Percentiles rank a stretch among this genome's conserved stretches.
Evolutionary conservation across 2,888 invertebrate genomes (phyloP).

Genomic region (Polietes domitor): DNA sequence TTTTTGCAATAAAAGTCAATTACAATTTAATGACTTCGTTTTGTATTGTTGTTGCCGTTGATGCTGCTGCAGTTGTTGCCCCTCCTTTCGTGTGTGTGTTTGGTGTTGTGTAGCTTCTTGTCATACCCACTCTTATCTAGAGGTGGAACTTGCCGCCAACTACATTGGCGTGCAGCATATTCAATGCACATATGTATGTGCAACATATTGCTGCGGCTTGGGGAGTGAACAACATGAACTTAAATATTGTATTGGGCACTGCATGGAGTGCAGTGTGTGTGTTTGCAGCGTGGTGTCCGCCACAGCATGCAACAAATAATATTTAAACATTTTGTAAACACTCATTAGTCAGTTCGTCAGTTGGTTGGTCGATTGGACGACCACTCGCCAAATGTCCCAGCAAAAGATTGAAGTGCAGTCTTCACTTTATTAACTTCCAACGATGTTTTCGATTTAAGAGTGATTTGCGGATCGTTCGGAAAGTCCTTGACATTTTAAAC

Average conservation of each 20-base stretch:
- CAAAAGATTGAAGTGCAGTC: neutral
- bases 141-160: neutral
- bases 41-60: constrained; percentile 40
- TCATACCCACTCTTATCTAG: neutral
- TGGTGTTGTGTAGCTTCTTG: no score
- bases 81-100: no score
- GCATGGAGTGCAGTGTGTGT: neutral
- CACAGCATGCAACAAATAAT: constrained; percentile 26
- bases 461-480: no score
- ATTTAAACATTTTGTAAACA: constrained; percentile 34
- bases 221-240: constrained; percentile 31
- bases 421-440: no score
- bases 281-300: constrained; percentile 1
- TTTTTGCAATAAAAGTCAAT: constrained; percentile 67
- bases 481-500: no score
- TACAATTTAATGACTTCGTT: constrained; percentile 67
- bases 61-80: constrained; percentile 9
- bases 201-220: constrained; percentile 25
- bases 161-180: neutral
- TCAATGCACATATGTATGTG: neutral
- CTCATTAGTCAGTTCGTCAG: constrained; percentile 27
- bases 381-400: neutral
- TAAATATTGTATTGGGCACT: neutral
- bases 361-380: neutral
- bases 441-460: no score